Base-by-base conservation (phyloP, 2,113 vertebrate species). In the Cyanoramphus novaezelandiae region DNA sequence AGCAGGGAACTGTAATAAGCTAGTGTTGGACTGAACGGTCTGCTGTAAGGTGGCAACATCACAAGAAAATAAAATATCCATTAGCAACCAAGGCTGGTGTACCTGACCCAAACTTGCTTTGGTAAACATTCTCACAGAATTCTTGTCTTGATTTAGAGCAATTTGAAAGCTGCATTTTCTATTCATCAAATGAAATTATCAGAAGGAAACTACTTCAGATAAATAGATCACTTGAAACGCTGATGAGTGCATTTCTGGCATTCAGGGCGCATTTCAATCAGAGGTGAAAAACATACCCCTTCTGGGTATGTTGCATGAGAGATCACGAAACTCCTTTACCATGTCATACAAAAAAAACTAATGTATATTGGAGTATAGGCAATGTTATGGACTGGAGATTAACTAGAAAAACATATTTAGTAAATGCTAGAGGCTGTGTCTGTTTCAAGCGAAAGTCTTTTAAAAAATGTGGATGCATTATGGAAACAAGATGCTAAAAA, bases 171-270 rank as follows among this genome's bases (percentile, higher is more conserved):
- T 79, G 47, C 20, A 12, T 76, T 97, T 94, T 96, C 87, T 88
- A 79, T 93, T 96, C 93, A 94, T 93, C 70, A 95, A 90, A 95
- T 68, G 79, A 95, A 97, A 96, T 95, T 92, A 95, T 88, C 93
- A 95, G 85, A 90, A 96, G 89, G 85, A 94, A 94, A 75, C 71
- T 95, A 69, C 85, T 95, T 86, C 93, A 95, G 82, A 95, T 91
- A 95, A 97, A 93, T n/a, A 47, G 86, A 91, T 85, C 92, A 72
- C 88, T 97, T 93, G 92, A 97, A 94, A 96, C 59, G 70, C 69
- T 90, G 87, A 94, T 95, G 64, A 94, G 44, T 88, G 82, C n/a
- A 59, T 90, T 92, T 92, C 81, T 95, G 94, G 89, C 87, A 90
- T 94, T 86, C 80, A 52, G 80, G 55, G 20, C 92, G 72, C 65